Conservation (phyloP, 2,113 vertebrate species). For the Zosterops pallidus region DNA sequence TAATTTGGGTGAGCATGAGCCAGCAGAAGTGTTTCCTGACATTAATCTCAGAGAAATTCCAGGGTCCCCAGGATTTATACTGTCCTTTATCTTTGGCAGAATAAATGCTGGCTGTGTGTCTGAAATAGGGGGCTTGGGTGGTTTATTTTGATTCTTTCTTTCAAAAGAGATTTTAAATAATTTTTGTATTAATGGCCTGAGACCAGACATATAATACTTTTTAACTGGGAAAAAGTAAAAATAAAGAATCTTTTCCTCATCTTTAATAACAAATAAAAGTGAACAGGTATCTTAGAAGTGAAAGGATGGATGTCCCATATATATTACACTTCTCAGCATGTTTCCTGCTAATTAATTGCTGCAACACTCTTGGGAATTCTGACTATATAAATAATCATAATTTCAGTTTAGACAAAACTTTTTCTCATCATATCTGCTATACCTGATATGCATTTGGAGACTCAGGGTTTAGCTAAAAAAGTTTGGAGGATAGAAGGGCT, state of each 20-base stretch:
- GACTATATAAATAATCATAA: not conserved
- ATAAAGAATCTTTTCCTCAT: not conserved
- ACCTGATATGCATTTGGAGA: not conserved
- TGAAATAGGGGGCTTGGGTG: fast-evolving
- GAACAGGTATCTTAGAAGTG: not conserved
- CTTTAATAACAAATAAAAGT: not conserved
- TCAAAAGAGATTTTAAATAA: not conserved
- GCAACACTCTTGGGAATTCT: not conserved
- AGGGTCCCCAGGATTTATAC: not conserved
- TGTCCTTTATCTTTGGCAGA: not conserved
- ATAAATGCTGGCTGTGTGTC: not conserved
- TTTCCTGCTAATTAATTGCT: constrained; percentile 15
- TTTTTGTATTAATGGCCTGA: not conserved
- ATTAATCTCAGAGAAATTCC: not conserved
- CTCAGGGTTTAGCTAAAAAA: not conserved
- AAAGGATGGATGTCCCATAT: not conserved
- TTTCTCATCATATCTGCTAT: not conserved
- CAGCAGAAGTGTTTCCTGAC: not conserved
- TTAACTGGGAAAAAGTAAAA: not conserved
- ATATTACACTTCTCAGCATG: not conserved
- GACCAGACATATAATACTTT: not conserved
- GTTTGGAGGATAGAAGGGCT: not conserved
- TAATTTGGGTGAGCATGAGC: not conserved
- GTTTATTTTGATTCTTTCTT: not conserved
- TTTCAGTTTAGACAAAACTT: not conserved